phyloP scores from a whole-genome alignment of 37 sponge, comb jelly and placozoan species.

The Bolinopsis microptera region DNA sequence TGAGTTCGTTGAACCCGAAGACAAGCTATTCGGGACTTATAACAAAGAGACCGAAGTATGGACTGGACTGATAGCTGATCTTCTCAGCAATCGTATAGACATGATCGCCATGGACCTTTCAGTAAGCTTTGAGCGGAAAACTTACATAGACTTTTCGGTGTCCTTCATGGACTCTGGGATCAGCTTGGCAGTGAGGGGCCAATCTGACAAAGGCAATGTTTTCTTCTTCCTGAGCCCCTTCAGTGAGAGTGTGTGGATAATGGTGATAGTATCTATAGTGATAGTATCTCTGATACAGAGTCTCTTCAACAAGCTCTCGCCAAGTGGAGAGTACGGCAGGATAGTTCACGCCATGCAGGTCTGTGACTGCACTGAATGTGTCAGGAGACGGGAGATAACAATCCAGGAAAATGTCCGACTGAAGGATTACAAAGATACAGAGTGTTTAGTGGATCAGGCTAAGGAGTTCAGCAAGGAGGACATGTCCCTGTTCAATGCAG shows the following conservation, averaged over 20 bases:
- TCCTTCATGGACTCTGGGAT: slow-evolving; percentile 51
- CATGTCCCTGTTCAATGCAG: neutral
- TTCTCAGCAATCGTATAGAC: neutral
- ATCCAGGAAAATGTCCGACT: neutral
- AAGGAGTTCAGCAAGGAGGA: neutral
- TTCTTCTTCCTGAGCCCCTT: slow-evolving; percentile 56
- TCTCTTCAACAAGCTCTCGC: neutral
- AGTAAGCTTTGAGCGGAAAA: slow-evolving; percentile 43
- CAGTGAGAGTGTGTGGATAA: neutral
- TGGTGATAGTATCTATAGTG: neutral
- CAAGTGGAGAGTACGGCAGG: neutral
- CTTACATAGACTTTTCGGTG: slow-evolving; percentile 39
- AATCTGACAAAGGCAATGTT: neutral
- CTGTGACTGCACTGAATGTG: neutral
- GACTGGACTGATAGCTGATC: neutral
- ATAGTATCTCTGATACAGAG: neutral
- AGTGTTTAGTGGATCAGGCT: neutral
- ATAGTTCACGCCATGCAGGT: neutral
- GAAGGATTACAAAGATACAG: neutral
- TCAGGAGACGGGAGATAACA: neutral
- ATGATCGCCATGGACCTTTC: slow-evolving; percentile 48
- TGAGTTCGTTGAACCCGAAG: slow-evolving; percentile 14
- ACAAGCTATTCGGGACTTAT: neutral
- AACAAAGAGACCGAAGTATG: neutral
- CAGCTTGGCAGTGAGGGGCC: neutral